phyloP scores from a whole-genome alignment of 2,888 invertebrate species.

The Neoascia interrupta region DNA sequence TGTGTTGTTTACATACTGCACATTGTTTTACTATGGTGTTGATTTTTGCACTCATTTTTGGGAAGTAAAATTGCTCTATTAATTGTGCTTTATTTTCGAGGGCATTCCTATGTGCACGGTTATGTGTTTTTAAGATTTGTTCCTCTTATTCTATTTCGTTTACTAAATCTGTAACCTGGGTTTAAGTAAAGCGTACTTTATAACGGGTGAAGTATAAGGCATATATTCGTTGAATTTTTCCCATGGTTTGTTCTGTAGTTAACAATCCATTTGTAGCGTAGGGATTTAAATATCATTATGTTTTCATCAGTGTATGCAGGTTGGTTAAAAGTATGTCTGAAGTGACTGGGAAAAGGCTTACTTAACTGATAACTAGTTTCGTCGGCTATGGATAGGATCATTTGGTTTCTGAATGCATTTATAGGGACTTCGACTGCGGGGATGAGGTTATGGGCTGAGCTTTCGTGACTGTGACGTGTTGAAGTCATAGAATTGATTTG shows the following conservation, averaged over 20 bases:
- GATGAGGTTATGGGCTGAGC: conserved; percentile 39
- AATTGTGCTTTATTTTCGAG: conserved; percentile 38
- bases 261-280: neutral
- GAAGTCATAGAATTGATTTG: neutral
- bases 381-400: neutral
- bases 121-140: conserved; percentile 7
- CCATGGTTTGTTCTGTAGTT: conserved; percentile 21
- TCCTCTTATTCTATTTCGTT: conserved; percentile 9
- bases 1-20: conserved; percentile 35
- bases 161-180: conserved; percentile 9
- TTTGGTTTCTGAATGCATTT: conserved; percentile 16
- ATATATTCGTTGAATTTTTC: neutral
- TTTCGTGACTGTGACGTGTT: neutral
- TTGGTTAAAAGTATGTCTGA: conserved; percentile 34
- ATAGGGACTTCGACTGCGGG: conserved; percentile 35
- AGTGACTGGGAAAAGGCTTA: neutral
- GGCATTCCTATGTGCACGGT: neutral
- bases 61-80: conserved; percentile 50
- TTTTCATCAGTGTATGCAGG: conserved; percentile 13
- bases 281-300: conserved; percentile 16
- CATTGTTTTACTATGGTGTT: conserved; percentile 40
- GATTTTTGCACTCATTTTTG: conserved; percentile 55
- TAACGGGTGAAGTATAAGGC: conserved; percentile 16
- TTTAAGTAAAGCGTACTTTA: conserved; percentile 18
- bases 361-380: neutral